Conservation (phyloP, 2,113 vertebrate genomes). For the Gobiocypris rarus region DNA sequence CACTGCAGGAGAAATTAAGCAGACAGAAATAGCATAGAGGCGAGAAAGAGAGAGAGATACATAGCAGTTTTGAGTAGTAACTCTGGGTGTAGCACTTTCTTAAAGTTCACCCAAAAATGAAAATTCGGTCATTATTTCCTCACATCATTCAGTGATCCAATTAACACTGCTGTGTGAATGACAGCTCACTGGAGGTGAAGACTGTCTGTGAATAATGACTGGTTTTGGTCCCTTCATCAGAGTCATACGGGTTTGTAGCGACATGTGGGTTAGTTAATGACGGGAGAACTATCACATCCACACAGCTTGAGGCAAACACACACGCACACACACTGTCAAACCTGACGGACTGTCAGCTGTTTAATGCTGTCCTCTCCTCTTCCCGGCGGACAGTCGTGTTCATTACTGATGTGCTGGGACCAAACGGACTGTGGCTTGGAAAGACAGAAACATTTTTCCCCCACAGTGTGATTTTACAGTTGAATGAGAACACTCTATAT, state of each 20-base stretch:
- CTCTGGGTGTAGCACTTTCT: background rate
- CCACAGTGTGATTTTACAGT: background rate
- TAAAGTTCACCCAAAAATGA: background rate
- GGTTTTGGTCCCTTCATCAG: no score
- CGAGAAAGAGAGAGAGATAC: background rate
- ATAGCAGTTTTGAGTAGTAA: background rate
- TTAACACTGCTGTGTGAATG: background rate
- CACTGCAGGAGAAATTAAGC: conserved; percentile 15
- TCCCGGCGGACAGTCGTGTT: background rate
- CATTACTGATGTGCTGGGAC: background rate
- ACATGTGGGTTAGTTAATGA: background rate
- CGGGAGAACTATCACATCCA: background rate
- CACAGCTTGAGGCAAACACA: background rate
- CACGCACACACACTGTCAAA: background rate
- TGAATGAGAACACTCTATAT: background rate
- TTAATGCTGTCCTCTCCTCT: background rate
- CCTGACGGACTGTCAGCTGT: conserved; percentile 5
- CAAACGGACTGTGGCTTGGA: background rate
- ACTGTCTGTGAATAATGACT: background rate
- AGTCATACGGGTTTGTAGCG: background rate
- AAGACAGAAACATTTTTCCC: background rate
- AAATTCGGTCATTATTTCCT: background rate
- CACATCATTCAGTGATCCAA: background rate
- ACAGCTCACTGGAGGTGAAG: background rate
- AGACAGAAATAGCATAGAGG: conserved; percentile 19